These are phyloP conservation scores for Amphibalanus amphitrite DNA, from an alignment of 1,140 invertebrate genomes.

Conservation along the genomic window DNA sequence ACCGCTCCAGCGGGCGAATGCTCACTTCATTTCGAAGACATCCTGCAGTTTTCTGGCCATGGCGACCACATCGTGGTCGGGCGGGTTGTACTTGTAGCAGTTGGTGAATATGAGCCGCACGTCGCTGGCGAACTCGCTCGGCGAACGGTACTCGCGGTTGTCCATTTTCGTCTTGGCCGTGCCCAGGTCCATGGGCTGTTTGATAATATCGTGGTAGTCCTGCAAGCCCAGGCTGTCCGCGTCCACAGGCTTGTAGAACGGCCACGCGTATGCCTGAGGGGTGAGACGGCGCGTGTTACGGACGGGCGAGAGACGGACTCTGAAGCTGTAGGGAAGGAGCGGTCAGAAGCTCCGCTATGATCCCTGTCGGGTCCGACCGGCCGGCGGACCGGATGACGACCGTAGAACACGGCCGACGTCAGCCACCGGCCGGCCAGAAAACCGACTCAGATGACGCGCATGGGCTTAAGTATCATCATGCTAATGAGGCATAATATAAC, in stretches of 20 bases:
- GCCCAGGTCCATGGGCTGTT: constrained; percentile 98
- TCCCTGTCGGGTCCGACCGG: not conserved
- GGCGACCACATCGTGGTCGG: constrained; percentile 89
- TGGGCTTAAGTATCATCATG: not conserved
- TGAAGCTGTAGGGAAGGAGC: no score
- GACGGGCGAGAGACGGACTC: not conserved
- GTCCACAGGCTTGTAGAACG: constrained; percentile 98
- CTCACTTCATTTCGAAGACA: constrained; percentile 86
- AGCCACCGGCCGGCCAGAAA: no score
- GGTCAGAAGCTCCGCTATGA: not conserved
- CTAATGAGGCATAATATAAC: not conserved
- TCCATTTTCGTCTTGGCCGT: constrained; percentile 96
- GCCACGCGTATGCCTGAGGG: constrained; percentile 89
- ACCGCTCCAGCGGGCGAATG: no score
- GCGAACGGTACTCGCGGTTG: constrained; percentile 71
- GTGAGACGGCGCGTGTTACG: not conserved
- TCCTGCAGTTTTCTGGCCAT: constrained; percentile 95
- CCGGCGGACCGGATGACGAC: not conserved
- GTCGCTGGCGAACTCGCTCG: constrained; percentile 84
- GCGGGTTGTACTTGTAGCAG: constrained; percentile 96
- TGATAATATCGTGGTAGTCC: constrained; percentile 98
- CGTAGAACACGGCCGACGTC: not conserved
- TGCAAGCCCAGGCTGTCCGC: constrained; percentile 81
- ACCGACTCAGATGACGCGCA: not conserved
- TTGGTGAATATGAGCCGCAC: constrained; percentile 97